phyloP scores from a whole-genome alignment of 2,113 vertebrate genomes.

The Cynocephalus volans region DNA sequence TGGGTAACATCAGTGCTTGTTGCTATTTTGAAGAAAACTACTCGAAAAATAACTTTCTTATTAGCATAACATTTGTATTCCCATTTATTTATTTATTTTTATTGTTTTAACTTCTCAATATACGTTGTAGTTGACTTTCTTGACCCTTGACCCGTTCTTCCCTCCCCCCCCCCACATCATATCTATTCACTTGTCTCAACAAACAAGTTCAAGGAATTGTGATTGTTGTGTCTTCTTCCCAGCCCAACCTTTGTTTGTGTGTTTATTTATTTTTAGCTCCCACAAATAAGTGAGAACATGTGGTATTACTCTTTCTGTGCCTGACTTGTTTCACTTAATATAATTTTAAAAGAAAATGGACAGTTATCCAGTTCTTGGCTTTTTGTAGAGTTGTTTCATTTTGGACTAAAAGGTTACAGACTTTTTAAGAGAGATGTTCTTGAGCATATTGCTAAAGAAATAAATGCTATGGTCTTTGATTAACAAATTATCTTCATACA shows the following conservation, averaged over 20 bases:
- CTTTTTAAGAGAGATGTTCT: slow-evolving; percentile 58
- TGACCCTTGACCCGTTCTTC: no score
- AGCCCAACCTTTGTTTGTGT: no score
- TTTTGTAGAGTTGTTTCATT: slow-evolving; percentile 53
- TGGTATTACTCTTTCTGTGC: no score
- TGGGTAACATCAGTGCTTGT: not conserved
- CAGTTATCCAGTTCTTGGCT: not conserved
- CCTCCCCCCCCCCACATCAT: no score
- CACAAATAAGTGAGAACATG: no score
- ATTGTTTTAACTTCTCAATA: no score
- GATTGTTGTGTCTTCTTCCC: no score
- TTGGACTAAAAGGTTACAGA: not conserved
- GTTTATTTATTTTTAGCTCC: no score
- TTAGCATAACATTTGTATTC: not conserved
- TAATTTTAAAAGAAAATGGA: not conserved
- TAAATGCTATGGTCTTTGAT: slow-evolving; percentile 60
- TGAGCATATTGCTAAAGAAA: slow-evolving; percentile 68
- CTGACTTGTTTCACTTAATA: no score
- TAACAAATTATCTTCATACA: slow-evolving; percentile 75
- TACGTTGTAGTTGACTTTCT: no score
- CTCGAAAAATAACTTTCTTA: not conserved
- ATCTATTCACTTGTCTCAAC: no score
- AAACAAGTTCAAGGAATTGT: no score
- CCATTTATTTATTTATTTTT: not conserved
- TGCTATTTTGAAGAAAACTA: slow-evolving; percentile 16